phyloP scores from a whole-genome alignment of 2,113 vertebrate genomes.

The Chloropsis cyanopogon region DNA sequence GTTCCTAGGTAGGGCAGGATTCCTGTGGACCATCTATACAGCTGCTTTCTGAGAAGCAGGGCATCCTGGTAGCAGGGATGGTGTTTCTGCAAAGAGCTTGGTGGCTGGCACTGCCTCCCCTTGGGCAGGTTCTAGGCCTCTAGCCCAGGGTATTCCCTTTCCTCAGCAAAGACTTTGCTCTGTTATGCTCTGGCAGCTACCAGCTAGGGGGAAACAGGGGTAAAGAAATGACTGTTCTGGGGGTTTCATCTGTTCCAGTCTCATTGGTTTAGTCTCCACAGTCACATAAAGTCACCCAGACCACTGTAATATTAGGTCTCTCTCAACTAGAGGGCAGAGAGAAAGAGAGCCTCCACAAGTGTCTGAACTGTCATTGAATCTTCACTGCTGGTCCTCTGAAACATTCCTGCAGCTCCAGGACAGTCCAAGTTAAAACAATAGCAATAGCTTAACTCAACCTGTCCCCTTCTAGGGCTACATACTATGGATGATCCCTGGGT shows the following conservation, averaged over 20 bases:
- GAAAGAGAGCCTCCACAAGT: neutral
- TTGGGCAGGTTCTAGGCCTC: neutral
- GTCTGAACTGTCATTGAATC: neutral
- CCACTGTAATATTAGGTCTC: neutral
- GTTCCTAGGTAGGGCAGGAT: neutral
- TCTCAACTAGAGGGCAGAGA: neutral
- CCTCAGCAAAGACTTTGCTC: neutral
- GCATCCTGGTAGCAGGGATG: neutral
- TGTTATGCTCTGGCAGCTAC: neutral
- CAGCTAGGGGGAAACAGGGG: neutral
- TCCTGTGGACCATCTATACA: neutral
- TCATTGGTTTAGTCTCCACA: neutral
- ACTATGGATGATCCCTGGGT: neutral
- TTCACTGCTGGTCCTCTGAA: neutral
- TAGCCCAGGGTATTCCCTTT: neutral
- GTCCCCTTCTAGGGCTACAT: neutral
- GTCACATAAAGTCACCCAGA: neutral
- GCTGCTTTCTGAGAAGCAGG: neutral
- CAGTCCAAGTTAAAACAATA: neutral
- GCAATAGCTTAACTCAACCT: neutral
- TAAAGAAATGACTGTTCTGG: neutral
- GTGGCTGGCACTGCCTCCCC: neutral
- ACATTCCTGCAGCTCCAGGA: neutral
- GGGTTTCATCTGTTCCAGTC: neutral
- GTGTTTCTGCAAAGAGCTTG: neutral